phyloP scores from a whole-genome alignment of 2,888 invertebrate genomes.

The Hirtodrosophila alboralis region DNA sequence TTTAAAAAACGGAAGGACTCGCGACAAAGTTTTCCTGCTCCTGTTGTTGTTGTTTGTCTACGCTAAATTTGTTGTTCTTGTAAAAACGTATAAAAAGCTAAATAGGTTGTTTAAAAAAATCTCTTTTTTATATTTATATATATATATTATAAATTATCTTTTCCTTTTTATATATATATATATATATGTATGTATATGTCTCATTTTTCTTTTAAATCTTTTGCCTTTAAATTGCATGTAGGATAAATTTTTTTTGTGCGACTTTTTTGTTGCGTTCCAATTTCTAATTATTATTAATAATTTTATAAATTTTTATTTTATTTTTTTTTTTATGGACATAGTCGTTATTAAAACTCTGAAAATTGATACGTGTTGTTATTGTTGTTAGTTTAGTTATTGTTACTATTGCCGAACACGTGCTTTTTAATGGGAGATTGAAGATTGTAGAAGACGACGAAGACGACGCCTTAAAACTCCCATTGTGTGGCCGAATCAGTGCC shows the following conservation, averaged over 20 bases:
- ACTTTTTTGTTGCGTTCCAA: conserved; percentile 32
- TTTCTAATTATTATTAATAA: conserved; percentile 8
- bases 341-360: conserved; percentile 38
- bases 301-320: conserved; percentile 2
- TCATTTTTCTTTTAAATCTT: conserved; percentile 16
- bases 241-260: conserved; percentile 54
- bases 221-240: conserved; percentile 37
- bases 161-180: conserved; percentile 18
- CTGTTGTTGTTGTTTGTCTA: conserved; percentile 38
- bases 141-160: background rate
- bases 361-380: conserved; percentile 48
- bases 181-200: conserved; percentile 36
- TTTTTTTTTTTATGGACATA: conserved; percentile 33
- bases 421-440: conserved; percentile 2
- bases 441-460: too few species aligned
- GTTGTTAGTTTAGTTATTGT: conserved; percentile 12
- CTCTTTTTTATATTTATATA: conserved; percentile 27
- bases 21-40: conserved; percentile 49
- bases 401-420: conserved; percentile 25
- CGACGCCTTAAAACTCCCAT: conserved; percentile 94
- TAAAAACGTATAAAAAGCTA: conserved; percentile 80
- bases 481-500: conserved; percentile 93
- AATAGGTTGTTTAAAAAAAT: conserved; percentile 64
- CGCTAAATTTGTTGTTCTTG: conserved; percentile 50
- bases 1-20: conserved; percentile 74